A percentile compares a stretch with the other conserved stretches of the same genome.
Evolutionary conservation across 2,113 vertebrate species (phyloP).

Genomic region (Dasyornis broadbenti): DNA sequence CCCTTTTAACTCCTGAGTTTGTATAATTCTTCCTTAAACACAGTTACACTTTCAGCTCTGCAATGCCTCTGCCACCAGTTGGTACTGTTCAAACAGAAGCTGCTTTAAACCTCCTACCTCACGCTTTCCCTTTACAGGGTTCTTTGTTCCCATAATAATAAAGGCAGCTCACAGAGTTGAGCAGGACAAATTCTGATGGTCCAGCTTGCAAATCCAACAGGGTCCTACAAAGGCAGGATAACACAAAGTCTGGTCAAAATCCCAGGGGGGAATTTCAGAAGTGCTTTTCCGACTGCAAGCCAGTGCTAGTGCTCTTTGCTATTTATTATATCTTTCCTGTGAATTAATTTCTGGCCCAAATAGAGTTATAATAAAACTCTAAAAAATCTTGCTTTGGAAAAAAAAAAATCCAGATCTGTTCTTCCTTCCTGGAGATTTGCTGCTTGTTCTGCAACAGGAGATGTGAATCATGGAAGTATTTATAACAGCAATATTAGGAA

Average conservation of each 20-base stretch:
- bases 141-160: background rate
- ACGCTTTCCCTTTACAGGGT: background rate
- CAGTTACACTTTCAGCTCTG: fast-evolving
- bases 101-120: background rate
- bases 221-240: background rate
- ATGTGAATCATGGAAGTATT: background rate
- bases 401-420: background rate
- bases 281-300: background rate
- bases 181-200: background rate
- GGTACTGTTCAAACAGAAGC: background rate
- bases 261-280: background rate
- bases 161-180: background rate
- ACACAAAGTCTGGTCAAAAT: background rate
- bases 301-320: background rate
- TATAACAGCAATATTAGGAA: background rate
- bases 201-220: background rate
- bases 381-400: background rate
- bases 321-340: background rate
- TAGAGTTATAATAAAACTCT: background rate
- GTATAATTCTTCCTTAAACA: background rate
- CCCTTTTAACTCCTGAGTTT: background rate
- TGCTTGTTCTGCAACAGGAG: background rate
- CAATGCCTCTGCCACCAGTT: background rate
- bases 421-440: background rate
- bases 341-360: background rate